Evolutionary conservation across 2,113 vertebrate genomes (phyloP), one percentile per base, ranked within the genome.

Genomic region (Phocoena phocoena): DNA sequence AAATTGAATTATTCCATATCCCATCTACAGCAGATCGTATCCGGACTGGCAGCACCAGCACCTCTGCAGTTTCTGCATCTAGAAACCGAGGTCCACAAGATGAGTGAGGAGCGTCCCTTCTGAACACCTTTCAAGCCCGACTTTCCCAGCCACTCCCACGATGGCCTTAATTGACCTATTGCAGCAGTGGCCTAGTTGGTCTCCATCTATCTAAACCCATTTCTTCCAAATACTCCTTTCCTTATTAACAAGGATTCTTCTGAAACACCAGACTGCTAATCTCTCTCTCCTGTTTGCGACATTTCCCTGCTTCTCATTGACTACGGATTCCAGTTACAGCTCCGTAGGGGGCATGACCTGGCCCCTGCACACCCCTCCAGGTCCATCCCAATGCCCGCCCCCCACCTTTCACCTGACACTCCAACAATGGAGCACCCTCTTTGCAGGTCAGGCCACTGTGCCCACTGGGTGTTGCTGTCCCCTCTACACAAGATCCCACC

Each of bases 11-110:
- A 0, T 9, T 26, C 26, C n/a, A 23, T 36, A 6, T 5, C 1
- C 38, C n/a, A 0, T 17, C n/a, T 3, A 10, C 0, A 20, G 28
- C 14, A 6, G 5, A 3, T 28, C 6, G 10, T 1, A 12, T 25
- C 17, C 8, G 9, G 38, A 36, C 0, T 41, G 38, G 20, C 8
- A 9, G 25, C 26, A 25, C 41, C 26, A 9, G 1, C 2, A 0
- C 8, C 21, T 10, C 10, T 0, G 0, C 44, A 18, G 62, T 36
- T 38, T 20, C 62, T 70, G 17, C 28, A 44, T 44, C 41, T 41
- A 33, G 58, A 63, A 63, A 74, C 23, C 20, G 2, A 9, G 33
- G 58, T 38, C 31, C 7, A 2, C 9, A 67, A 15, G 47, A 38
- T 3, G 28, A 67, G 31, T 41, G 11, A 21, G 10, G 31, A 13